Percentiles rank a stretch among this genome's conserved stretches.
Conservation (phyloP, 2,888 invertebrate species). For the Smittia sp. region DNA sequence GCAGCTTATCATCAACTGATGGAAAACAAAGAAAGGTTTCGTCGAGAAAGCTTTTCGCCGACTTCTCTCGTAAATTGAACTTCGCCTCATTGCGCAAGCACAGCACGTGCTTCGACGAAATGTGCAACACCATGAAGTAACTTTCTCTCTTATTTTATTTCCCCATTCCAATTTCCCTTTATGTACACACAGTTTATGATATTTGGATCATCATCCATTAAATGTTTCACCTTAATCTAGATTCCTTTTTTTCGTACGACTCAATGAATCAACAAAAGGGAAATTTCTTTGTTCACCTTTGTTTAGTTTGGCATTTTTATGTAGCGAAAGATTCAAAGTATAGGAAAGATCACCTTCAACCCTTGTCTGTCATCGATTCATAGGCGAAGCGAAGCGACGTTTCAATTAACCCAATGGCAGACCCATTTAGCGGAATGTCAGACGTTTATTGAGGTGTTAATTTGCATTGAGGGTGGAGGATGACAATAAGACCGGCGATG, state of each 20-base stretch:
- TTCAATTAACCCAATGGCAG: slow-evolving; percentile 6
- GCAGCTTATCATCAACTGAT: too few relatives aligned
- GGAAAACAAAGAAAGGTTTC: too few relatives aligned
- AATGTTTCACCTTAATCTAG: slow-evolving; percentile 34
- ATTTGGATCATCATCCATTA: slow-evolving; percentile 31
- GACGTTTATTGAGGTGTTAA: slow-evolving; percentile 56
- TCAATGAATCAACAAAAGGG: slow-evolving; percentile 21
- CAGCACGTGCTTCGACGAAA: background rate
- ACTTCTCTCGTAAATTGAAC: too few relatives aligned
- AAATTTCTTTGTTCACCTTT: slow-evolving; percentile 25
- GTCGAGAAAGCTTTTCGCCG: too few relatives aligned
- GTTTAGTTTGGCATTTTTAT: slow-evolving; percentile 23
- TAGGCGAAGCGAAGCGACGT: background rate
- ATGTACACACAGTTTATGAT: slow-evolving; percentile 4
- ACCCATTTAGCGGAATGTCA: background rate
- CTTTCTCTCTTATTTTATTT: background rate
- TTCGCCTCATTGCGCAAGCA: background rate
- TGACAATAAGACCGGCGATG: slow-evolving; percentile 69
- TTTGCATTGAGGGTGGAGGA: slow-evolving; percentile 76
- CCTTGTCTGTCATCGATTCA: slow-evolving; percentile 15
- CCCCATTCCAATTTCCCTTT: background rate
- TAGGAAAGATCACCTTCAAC: background rate
- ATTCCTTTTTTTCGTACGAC: background rate
- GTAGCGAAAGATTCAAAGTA: background rate
- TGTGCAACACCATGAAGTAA: background rate